Conservation (phyloP, 2,113 vertebrate species). For the Brachypodius melanocephalos region DNA sequence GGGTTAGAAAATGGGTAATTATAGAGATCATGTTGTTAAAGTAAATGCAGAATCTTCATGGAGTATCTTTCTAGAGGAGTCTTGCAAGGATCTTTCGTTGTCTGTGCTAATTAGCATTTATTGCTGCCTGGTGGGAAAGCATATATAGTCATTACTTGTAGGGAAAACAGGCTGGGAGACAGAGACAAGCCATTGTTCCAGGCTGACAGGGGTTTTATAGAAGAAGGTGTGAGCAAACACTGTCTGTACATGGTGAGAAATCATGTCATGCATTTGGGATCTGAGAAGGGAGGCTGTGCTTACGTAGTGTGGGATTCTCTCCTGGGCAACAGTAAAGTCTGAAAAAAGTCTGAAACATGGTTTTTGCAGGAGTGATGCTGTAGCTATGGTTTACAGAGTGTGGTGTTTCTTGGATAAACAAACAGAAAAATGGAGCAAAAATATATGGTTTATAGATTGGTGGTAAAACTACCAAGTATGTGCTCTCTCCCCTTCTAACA, state of each 20-base stretch:
- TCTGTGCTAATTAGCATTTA: slow-evolving; percentile 33
- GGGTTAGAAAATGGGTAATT: slow-evolving; percentile 48
- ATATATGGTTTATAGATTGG: neutral
- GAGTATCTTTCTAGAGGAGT: slow-evolving; percentile 7
- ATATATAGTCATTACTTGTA: neutral
- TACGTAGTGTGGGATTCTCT: neutral
- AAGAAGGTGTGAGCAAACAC: slow-evolving; percentile 7
- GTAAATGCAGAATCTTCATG: slow-evolving; percentile 18
- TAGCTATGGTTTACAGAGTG: neutral
- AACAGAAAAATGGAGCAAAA: neutral
- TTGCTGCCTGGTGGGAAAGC: slow-evolving; percentile 25
- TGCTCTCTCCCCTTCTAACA: neutral
- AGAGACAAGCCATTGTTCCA: neutral
- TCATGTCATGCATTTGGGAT: neutral
- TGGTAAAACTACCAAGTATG: neutral
- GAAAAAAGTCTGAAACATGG: neutral
- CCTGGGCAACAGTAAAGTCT: neutral
- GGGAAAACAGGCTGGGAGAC: neutral
- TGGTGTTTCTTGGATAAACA: neutral
- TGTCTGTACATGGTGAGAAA: neutral
- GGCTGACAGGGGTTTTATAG: neutral
- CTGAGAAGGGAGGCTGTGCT: neutral
- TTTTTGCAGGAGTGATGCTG: neutral
- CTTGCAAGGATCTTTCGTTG: slow-evolving; percentile 2
- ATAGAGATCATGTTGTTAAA: slow-evolving; percentile 6